Evolutionary conservation across 2,797 vertebrate species (phyloP).

Genomic region (Meda fulgida): DNA sequence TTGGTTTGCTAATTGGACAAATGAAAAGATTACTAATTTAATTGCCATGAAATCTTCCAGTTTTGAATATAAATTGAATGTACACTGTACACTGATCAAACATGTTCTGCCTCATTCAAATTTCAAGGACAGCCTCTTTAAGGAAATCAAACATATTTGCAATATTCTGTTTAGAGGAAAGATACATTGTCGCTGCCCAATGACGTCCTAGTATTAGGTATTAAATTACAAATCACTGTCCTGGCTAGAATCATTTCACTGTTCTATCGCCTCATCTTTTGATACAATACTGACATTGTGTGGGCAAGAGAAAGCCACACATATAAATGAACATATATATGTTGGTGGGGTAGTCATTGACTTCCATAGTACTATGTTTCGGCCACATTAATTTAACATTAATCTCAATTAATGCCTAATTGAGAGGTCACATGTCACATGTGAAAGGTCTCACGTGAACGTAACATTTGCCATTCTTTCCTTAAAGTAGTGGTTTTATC

Average conservation of each 20-base stretch:
- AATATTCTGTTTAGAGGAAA: not conserved
- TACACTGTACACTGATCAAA: not conserved
- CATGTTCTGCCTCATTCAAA: not conserved
- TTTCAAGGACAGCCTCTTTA: constrained; percentile 11
- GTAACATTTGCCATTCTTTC: no score
- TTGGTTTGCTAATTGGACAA: not conserved
- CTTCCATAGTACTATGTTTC: not conserved
- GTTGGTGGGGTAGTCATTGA: not conserved
- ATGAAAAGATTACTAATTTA: not conserved
- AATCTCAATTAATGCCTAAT: no score
- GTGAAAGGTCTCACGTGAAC: no score
- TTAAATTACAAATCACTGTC: constrained; percentile 9
- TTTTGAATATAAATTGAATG: not conserved
- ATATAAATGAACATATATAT: not conserved
- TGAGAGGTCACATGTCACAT: no score
- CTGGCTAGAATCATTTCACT: not conserved
- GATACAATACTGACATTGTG: not conserved
- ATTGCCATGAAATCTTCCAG: not conserved
- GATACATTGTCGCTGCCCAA: not conserved
- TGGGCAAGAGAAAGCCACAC: not conserved
- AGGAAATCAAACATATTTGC: constrained; percentile 4
- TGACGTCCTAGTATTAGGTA: not conserved
- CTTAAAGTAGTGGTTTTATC: not conserved
- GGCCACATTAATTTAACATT: no score
- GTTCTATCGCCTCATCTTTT: not conserved